Base-by-base conservation (phyloP, 1,140 invertebrate genomes). In the Lordiphosa mommai region DNA sequence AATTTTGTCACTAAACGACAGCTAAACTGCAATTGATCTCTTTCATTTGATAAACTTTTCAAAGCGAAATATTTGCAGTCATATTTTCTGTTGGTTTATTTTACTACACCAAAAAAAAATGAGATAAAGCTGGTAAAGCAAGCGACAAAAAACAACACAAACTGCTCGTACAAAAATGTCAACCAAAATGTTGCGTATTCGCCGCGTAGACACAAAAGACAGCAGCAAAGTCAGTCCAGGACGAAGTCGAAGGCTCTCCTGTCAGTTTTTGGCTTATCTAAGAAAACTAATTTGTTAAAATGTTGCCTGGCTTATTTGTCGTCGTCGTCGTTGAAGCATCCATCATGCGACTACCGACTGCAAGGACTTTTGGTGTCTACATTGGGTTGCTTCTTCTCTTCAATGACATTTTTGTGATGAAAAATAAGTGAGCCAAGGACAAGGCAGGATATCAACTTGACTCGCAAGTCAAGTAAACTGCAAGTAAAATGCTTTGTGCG, bases 281-380 rank as follows among this genome's bases (percentile, higher is more conserved):
- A 60, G 58, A 72, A 79, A 79, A 79, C 69, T 79, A 80, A 79
- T 79, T 79, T 79, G 74, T 72, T 79, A 73, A 79, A 79, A 73
- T 73, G 69, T 61, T 61, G 73, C 60, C 40, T 60, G 64, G 52
- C 73, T 79, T 79, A 69, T 79, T 79, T 79, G 73, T 72, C 68
- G 40, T 47, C 33, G 32, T 57, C 34, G 29, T 40, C 43, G 48
- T 33, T 69, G 43, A 43, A 61, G 64, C 74, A 70, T 80, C 52
- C 56, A 70, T 80, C 74, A 79, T 59, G 33, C 34, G 46, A 52
- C 61, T 36, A 48, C 47, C 57, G 38, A 57, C 41, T 43, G 27
- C 29, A 56, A 47, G 32, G 61, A 76, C 66, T 77, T 77, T 77
- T 77, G 57, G 72, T 61, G 47, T 51, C 41, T 53, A 29, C 32